phyloP scores from a whole-genome alignment of 2,888 invertebrate genomes.

The Drosophila robusta region DNA sequence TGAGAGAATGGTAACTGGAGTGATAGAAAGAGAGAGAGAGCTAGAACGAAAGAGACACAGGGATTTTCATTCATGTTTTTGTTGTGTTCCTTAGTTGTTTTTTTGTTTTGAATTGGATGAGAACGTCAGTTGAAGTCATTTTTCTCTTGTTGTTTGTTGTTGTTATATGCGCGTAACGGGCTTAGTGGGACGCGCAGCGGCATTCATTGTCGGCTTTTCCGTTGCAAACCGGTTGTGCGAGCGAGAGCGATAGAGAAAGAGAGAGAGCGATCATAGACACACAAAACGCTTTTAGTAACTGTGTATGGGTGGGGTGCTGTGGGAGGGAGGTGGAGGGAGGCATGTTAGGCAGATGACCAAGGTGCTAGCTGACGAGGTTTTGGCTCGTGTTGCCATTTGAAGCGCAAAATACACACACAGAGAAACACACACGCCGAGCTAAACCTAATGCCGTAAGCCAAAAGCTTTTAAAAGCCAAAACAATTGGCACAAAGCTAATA shows the following conservation, averaged over 20 bases:
- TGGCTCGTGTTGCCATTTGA: slow-evolving; percentile 7
- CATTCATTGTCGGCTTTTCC: slow-evolving; percentile 23
- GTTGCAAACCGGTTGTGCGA: slow-evolving; percentile 42
- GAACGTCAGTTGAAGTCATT: not conserved
- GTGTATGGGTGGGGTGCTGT: not conserved
- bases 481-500: slow-evolving; percentile 65
- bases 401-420: not conserved
- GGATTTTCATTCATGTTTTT: not conserved
- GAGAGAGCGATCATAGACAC: not conserved
- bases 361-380: slow-evolving; percentile 6
- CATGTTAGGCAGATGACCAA: not conserved
- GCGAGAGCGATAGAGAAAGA: not conserved
- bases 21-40: not conserved
- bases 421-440: not conserved
- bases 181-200: slow-evolving; percentile 34
- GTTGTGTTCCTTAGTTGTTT: not conserved
- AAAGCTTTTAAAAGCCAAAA: slow-evolving; percentile 17
- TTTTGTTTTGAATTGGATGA: not conserved
- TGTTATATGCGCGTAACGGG: slow-evolving; percentile 22
- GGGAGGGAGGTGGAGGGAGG: not conserved
- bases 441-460: not conserved
- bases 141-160: slow-evolving; percentile 6
- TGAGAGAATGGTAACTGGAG: not conserved
- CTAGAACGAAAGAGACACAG: not conserved
- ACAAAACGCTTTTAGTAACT: not conserved